These are phyloP conservation scores for Zhengitettix transpicula DNA, from an alignment of 2,888 invertebrate species.

Conservation along the genomic window DNA sequence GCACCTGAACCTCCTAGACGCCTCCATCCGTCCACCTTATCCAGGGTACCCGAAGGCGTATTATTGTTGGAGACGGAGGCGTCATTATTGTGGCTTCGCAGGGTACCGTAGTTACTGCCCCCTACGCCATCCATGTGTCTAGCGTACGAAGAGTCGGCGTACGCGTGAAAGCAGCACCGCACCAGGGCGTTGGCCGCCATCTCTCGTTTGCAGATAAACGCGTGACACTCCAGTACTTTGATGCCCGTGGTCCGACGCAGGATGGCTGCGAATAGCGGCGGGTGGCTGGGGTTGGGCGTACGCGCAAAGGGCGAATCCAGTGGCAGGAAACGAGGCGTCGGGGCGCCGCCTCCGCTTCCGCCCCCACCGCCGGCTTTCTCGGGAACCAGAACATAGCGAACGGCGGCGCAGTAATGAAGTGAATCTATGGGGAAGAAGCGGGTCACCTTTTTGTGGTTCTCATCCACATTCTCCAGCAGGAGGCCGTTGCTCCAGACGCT, in stretches of 20 bases:
- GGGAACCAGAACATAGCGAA: constrained; percentile 62
- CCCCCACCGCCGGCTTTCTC: constrained; percentile 27
- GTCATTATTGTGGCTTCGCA: constrained; percentile 24
- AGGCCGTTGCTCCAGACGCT: constrained; percentile 96
- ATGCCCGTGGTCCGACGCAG: constrained; percentile 89
- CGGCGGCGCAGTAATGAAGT: constrained; percentile 89
- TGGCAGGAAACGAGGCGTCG: constrained; percentile 78
- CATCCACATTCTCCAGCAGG: constrained; percentile 87
- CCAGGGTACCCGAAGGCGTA: constrained; percentile 21
- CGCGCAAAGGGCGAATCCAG: constrained; percentile 92
- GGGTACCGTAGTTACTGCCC: constrained; percentile 27
- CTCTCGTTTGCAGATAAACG: constrained; percentile 92
- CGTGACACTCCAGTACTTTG: constrained; percentile 96
- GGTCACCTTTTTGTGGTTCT: constrained; percentile 83
- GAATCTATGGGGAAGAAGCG: constrained; percentile 92
- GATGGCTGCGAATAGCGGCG: constrained; percentile 93
- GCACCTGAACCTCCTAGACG: constrained; percentile 14
- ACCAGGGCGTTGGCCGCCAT: constrained; percentile 96
- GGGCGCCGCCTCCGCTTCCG: constrained; percentile 26
- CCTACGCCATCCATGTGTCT: constrained; percentile 30
- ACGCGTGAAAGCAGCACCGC: constrained; percentile 92
- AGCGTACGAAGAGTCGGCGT: constrained; percentile 88
- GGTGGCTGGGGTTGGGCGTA: constrained; percentile 81
- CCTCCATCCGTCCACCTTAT: constrained; percentile 37
- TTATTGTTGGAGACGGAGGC: constrained; percentile 16